These are phyloP conservation scores for Drosophila parthenogenetica DNA, from an alignment of 2,888 invertebrate genomes.

Conservation along the genomic window DNA sequence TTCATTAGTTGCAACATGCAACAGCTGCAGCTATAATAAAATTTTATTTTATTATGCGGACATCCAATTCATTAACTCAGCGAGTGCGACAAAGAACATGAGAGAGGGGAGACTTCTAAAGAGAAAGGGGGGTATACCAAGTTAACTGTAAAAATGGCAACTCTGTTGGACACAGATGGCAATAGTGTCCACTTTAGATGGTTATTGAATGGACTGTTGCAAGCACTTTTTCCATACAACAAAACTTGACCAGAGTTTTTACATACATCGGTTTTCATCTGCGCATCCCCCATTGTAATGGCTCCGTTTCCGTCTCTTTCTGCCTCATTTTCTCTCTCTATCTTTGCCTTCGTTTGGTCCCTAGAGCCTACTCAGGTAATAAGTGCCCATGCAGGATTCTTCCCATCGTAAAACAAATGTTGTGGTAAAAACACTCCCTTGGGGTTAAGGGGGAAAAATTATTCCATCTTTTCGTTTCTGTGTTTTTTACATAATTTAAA, in stretches of 20 bases:
- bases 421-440: conserved; percentile 58
- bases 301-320: conserved; percentile 1
- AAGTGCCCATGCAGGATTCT: conserved; percentile 51
- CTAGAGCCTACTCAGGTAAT: conserved; percentile 59
- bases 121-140: conserved; percentile 1
- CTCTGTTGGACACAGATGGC: conserved; percentile 33
- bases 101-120: background rate
- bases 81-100: background rate
- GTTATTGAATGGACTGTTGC: conserved; percentile 34
- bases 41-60: conserved; percentile 74
- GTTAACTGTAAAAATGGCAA: conserved; percentile 28
- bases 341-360: conserved; percentile 9
- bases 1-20: conserved; percentile 78
- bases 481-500: conserved; percentile 61
- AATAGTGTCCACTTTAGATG: conserved; percentile 38
- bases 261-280: background rate
- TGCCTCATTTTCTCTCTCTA: background rate
- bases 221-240: conserved; percentile 15
- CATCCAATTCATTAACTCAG: conserved; percentile 55
- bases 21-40: conserved; percentile 75
- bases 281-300: conserved; percentile 12
- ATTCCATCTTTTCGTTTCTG: conserved; percentile 46
- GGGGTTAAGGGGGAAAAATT: conserved; percentile 59
- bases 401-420: conserved; percentile 57
- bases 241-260: conserved; percentile 14